Conservation (phyloP, 2,797 vertebrate species). For the Lutjanus campechanus region DNA sequence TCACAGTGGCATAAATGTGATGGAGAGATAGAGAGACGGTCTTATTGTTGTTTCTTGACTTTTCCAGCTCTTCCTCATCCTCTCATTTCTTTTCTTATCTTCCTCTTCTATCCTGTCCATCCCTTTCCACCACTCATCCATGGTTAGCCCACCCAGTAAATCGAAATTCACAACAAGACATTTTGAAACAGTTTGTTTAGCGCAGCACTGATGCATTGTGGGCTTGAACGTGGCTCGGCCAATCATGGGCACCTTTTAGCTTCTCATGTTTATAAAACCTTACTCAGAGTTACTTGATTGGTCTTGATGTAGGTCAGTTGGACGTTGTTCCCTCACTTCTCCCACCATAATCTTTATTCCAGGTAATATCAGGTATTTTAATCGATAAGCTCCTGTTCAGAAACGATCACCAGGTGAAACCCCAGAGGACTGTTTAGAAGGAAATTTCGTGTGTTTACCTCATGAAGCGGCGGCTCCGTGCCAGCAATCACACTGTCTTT, state of each 20-base stretch:
- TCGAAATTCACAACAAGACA: no score
- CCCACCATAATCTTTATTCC: not conserved
- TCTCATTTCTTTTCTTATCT: no score
- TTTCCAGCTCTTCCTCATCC: no score
- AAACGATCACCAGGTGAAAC: constrained; percentile 33
- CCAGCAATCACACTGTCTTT: constrained; percentile 57
- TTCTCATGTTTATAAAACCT: not conserved
- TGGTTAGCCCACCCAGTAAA: no score
- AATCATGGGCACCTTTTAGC: not conserved
- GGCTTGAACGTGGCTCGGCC: no score
- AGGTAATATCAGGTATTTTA: not conserved
- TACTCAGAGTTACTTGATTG: not conserved
- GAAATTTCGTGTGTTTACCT: constrained; percentile 52
- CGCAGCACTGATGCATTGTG: no score
- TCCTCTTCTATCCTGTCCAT: no score
- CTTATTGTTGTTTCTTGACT: no score
- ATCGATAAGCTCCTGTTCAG: not conserved
- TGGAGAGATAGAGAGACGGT: no score
- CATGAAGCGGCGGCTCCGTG: constrained; percentile 23
- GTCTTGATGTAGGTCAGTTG: not conserved
- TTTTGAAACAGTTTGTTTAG: no score
- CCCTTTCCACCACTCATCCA: no score
- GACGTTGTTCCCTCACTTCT: not conserved
- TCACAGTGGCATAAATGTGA: no score
- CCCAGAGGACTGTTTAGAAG: constrained; percentile 31